Percentiles rank a stretch among this genome's conserved stretches.
Evolutionary conservation across 2,797 vertebrate species (phyloP).

Genomic region (Xenops minutus): DNA sequence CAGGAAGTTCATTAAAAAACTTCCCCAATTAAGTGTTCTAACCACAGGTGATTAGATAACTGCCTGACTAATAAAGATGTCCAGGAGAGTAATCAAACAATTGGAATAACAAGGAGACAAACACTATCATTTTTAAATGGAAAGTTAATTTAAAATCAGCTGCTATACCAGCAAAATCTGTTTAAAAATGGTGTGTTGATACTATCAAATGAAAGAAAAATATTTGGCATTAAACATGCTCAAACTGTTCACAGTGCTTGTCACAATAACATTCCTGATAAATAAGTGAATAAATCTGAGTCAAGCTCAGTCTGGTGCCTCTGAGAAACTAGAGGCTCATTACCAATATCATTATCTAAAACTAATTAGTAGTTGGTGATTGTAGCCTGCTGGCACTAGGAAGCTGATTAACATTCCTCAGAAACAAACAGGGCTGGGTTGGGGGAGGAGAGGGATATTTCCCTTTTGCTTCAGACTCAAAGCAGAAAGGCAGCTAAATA

Average conservation of each 20-base stretch:
- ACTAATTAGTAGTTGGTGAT: constrained; percentile 59
- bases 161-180: neutral
- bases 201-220: neutral
- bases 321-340: constrained; percentile 22
- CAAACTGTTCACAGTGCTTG: neutral
- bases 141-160: constrained; percentile 3
- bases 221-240: constrained; percentile 5
- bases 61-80: neutral
- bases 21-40: neutral
- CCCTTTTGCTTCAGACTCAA: neutral
- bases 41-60: neutral
- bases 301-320: constrained; percentile 7
- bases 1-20: neutral
- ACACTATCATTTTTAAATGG: neutral
- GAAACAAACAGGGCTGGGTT: neutral
- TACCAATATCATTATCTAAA: constrained; percentile 52
- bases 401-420: constrained; percentile 56
- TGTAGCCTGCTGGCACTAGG: constrained; percentile 44
- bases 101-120: neutral
- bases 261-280: constrained; percentile 21
- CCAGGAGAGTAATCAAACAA: neutral
- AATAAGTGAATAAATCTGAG: constrained; percentile 22
- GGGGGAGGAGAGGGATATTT: neutral
- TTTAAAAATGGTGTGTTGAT: neutral
- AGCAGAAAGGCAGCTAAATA: constrained; percentile 10